Percentiles rank a stretch among this genome's conserved stretches.
phyloP scores from a whole-genome alignment of 2,797 vertebrate genomes.

The Thalassophryne amazonica region DNA sequence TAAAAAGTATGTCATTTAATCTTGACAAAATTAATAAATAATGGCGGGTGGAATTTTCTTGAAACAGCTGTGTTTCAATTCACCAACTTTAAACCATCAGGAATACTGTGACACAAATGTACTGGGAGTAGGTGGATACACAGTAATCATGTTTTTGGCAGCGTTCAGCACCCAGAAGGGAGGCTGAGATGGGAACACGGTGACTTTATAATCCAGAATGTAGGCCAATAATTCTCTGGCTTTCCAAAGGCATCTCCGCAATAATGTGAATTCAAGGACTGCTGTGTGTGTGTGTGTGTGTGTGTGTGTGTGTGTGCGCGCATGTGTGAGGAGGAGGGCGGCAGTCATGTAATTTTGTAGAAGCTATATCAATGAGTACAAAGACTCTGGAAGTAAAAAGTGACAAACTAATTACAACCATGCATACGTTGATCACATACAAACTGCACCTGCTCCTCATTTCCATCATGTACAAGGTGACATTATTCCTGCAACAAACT shows the following conservation, averaged over 20 bases:
- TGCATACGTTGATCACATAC: too few relatives aligned
- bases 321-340: too few relatives aligned
- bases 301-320: too few relatives aligned
- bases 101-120: constrained; percentile 1
- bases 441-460: too few relatives aligned
- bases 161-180: not conserved
- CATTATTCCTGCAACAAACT: too few relatives aligned
- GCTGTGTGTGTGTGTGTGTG: too few relatives aligned
- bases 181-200: constrained; percentile 3
- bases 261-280: not conserved
- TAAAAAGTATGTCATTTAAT: too few relatives aligned
- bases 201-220: constrained; percentile 46
- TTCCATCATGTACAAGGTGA: too few relatives aligned
- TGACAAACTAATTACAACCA: too few relatives aligned
- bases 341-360: too few relatives aligned
- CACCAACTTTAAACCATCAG: not conserved
- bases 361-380: too few relatives aligned
- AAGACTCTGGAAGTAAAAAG: too few relatives aligned
- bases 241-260: not conserved
- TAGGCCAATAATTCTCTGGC: not conserved
- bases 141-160: constrained; percentile 12
- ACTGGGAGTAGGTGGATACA: not conserved
- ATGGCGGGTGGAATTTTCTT: not conserved
- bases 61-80: not conserved
- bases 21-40: not conserved